A percentile compares a stretch with the other conserved stretches of the same genome.
These are phyloP conservation scores for Galemys pyrenaicus DNA, from an alignment of 2,113 vertebrate genomes.

Conservation along the genomic window DNA sequence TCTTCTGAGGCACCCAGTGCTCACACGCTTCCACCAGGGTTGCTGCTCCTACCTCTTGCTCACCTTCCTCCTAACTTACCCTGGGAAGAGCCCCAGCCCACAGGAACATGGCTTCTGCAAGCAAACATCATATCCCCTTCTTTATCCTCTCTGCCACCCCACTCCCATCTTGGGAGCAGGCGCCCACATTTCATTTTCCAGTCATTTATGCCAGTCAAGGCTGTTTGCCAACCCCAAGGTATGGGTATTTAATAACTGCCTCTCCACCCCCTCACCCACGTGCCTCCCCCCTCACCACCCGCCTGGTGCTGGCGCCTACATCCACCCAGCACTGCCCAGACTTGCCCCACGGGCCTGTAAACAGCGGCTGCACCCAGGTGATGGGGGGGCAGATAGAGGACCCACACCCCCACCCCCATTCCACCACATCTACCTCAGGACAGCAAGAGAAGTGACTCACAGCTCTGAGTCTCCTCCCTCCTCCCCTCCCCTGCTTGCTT, in stretches of 20 bases:
- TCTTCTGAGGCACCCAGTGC: neutral
- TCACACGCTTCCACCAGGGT: neutral
- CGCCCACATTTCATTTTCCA: constrained; percentile 55
- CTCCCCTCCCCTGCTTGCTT: neutral
- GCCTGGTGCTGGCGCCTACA: constrained; percentile 20
- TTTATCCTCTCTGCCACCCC: neutral
- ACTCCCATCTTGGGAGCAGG: constrained; percentile 36
- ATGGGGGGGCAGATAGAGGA: neutral
- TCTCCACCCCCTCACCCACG: constrained; percentile 28
- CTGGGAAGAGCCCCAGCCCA: neutral
- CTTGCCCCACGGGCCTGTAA: constrained; percentile 66
- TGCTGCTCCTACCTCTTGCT: neutral
- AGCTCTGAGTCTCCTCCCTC: neutral
- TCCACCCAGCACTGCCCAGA: constrained; percentile 53
- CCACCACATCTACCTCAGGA: neutral
- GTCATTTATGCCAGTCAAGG: constrained; percentile 56
- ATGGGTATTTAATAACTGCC: constrained; percentile 49
- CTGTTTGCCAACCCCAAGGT: constrained; percentile 57
- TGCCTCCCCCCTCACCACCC: neutral
- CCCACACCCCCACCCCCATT: neutral
- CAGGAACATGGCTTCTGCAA: neutral
- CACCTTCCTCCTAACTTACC: neutral
- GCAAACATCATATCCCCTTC: neutral
- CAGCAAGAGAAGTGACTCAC: constrained; percentile 40
- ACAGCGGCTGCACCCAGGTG: constrained; percentile 37